A percentile compares a stretch with the other conserved stretches of the same genome.
These are phyloP conservation scores for Stylophora pistillata DNA, from an alignment of 64 coral and sea anemone genomes.

Conservation along the genomic window DNA sequence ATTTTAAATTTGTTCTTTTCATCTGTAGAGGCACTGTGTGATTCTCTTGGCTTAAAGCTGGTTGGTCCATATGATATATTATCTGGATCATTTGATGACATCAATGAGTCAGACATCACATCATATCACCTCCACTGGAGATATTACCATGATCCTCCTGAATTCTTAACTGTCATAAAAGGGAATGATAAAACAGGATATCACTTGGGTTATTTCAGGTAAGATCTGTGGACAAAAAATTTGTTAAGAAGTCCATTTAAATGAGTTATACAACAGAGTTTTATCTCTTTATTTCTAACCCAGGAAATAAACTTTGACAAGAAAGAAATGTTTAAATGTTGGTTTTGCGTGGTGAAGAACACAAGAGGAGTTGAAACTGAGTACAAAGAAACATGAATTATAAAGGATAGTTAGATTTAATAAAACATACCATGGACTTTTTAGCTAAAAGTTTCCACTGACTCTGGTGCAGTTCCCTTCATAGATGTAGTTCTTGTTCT, in stretches of 20 bases:
- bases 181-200: conserved; percentile 68
- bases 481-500: no score
- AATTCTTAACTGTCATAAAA: conserved; percentile 91
- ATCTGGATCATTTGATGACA: conserved; percentile 64
- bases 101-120: conserved; percentile 29
- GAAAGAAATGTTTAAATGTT: no score
- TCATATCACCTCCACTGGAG: conserved; percentile 86
- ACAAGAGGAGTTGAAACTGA: no score
- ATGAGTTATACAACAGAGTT: not conserved
- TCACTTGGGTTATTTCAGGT: conserved; percentile 98
- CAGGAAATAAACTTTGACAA: no score
- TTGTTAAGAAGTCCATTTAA: not conserved
- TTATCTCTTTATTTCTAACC: not conserved
- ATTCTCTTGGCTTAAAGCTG: conserved; percentile 63
- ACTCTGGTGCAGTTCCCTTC: no score
- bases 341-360: no score
- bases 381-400: no score
- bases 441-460: no score
- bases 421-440: no score
- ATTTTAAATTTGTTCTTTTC: not conserved
- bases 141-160: conserved; percentile 97
- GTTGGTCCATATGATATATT: conserved; percentile 93
- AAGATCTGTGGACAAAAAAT: not conserved
- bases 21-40: conserved; percentile 71
- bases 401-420: no score